Conservation (phyloP, 2,113 vertebrate species). For the Megalops atlanticus region DNA sequence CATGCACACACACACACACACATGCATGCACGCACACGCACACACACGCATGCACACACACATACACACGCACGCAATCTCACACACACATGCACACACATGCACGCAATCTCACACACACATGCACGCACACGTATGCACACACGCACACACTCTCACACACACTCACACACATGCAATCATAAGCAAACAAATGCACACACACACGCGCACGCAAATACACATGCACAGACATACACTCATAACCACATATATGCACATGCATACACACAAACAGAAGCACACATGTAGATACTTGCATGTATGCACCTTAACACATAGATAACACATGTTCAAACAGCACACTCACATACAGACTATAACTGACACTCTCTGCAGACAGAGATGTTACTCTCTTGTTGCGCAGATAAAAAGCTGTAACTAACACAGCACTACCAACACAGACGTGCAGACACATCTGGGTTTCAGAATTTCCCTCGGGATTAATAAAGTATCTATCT, state of each 20-base stretch:
- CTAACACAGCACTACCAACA: too few species aligned
- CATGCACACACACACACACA: slow-evolving; percentile 3
- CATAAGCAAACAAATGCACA: too few species aligned
- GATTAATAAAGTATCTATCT: too few species aligned
- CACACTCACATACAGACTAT: not conserved
- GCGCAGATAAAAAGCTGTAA: too few species aligned
- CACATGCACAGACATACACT: too few species aligned
- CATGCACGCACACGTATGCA: not conserved
- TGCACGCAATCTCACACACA: not conserved
- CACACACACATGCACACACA: slow-evolving; percentile 1
- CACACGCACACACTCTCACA: not conserved
- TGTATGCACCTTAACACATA: not conserved
- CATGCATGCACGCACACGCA: not conserved
- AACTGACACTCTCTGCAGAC: not conserved
- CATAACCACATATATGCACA: not conserved
- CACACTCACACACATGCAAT: too few species aligned
- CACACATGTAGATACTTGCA: not conserved
- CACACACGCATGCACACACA: slow-evolving; percentile 2
- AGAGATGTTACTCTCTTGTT: not conserved
- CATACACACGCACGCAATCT: slow-evolving; percentile 28
- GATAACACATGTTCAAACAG: not conserved
- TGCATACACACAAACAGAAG: too few species aligned
- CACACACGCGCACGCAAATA: too few species aligned
- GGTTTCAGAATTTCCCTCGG: too few species aligned
- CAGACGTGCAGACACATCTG: too few species aligned